Conservation (phyloP, 2,888 invertebrate species). For the Flexamia atlantica region DNA sequence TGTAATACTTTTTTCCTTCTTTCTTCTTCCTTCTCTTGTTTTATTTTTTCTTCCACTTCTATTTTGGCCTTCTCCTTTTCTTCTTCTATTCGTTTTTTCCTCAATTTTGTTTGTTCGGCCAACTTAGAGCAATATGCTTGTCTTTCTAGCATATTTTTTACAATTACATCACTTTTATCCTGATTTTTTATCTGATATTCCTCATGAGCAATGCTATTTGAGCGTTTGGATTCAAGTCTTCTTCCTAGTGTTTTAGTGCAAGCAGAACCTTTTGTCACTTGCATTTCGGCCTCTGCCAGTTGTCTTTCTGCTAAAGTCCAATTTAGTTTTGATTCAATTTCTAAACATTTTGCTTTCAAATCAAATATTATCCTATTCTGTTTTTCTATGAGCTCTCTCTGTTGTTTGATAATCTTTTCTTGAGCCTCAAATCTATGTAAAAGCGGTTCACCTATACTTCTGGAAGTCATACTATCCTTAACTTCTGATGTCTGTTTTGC, state of each 20-base stretch:
- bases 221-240: background rate
- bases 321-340: slow-evolving; percentile 33
- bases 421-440: slow-evolving; percentile 22
- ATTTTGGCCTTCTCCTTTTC: background rate
- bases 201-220: background rate
- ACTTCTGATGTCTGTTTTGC: background rate
- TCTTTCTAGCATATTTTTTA: slow-evolving; percentile 16
- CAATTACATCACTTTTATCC: slow-evolving; percentile 19
- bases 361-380: slow-evolving; percentile 36
- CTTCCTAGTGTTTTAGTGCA: background rate
- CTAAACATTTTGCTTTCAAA: slow-evolving; percentile 6
- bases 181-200: background rate
- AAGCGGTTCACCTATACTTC: slow-evolving; percentile 12
- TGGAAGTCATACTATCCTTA: background rate
- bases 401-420: slow-evolving; percentile 47
- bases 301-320: slow-evolving; percentile 26
- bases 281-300: background rate
- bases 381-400: slow-evolving; percentile 35
- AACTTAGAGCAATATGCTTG: slow-evolving; percentile 32
- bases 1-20: background rate
- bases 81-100: slow-evolving; percentile 24
- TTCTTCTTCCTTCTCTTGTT: slow-evolving; percentile 31
- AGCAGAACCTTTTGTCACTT: background rate
- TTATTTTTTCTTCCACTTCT: slow-evolving; percentile 29
- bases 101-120: slow-evolving; percentile 36